Conservation (phyloP, 2,888 invertebrate genomes). For the Acanthopleura granulata region DNA sequence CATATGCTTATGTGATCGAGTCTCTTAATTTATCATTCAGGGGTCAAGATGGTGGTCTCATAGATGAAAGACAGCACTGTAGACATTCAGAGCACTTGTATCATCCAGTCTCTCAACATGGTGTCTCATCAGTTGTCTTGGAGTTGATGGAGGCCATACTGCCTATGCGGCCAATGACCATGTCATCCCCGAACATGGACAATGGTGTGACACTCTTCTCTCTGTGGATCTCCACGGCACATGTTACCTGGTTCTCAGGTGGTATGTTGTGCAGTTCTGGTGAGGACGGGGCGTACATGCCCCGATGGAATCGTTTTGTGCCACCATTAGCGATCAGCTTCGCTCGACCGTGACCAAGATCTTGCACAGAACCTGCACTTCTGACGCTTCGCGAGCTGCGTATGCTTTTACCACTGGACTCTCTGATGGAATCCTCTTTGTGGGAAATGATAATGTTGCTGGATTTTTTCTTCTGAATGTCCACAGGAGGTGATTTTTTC, state of each 20-base stretch:
- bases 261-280: slow-evolving; percentile 34
- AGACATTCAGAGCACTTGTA: too few species aligned
- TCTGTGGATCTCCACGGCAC: slow-evolving; percentile 58
- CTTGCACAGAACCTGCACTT: slow-evolving; percentile 4
- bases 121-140: neutral
- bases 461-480: neutral
- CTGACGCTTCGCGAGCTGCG: slow-evolving; percentile 10
- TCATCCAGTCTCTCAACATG: too few species aligned
- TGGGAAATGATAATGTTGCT: neutral
- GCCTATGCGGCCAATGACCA: neutral
- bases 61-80: too few species aligned
- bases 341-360: neutral
- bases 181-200: neutral
- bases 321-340: slow-evolving; percentile 9
- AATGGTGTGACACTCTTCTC: slow-evolving; percentile 48
- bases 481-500: neutral
- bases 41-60: too few species aligned
- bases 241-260: slow-evolving; percentile 53
- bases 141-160: slow-evolving; percentile 6
- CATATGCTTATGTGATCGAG: too few species aligned
- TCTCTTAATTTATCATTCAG: too few species aligned
- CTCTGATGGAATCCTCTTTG: neutral
- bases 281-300: slow-evolving; percentile 13
- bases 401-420: slow-evolving; percentile 12
- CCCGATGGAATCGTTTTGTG: neutral